A percentile compares a stretch with the other conserved stretches of the same genome.
These are phyloP conservation scores for Hippopotamus amphibius DNA, from an alignment of 2,113 vertebrate species.

Conservation along the genomic window DNA sequence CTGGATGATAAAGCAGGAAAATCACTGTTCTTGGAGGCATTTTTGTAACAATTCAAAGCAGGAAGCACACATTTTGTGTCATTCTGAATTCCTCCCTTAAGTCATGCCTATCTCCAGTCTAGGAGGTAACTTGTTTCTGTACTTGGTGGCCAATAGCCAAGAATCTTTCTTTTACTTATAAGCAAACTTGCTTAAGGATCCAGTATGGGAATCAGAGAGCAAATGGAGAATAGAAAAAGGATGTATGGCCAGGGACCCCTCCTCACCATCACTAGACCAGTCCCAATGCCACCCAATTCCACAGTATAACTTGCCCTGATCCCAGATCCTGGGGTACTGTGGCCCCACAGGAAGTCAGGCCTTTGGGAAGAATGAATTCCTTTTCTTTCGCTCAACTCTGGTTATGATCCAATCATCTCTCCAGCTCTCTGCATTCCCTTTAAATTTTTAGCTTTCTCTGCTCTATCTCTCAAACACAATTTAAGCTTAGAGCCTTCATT, in stretches of 20 bases:
- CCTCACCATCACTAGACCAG: rapidly evolving
- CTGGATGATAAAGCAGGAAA: not conserved
- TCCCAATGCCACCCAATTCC: not conserved
- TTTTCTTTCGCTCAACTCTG: not conserved
- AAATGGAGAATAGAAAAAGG: not conserved
- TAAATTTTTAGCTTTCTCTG: not conserved
- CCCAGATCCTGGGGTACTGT: not conserved
- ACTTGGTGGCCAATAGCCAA: conserved; percentile 40
- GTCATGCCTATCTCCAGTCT: not conserved
- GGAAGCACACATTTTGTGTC: not conserved
- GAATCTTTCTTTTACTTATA: conserved; percentile 5
- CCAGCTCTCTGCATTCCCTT: not conserved
- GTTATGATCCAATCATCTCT: not conserved
- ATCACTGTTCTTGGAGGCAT: not conserved
- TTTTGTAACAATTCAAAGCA: not conserved
- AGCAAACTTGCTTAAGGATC: not conserved
- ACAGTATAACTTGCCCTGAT: not conserved
- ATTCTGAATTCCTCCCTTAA: not conserved
- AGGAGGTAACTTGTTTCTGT: not conserved
- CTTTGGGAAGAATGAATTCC: not conserved
- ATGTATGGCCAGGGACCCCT: not conserved
- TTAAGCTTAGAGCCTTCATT: not conserved
- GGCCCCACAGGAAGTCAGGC: not conserved
- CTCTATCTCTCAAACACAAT: not conserved
- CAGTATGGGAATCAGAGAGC: not conserved